Base-by-base conservation (phyloP, 1,140 invertebrate species). In the Drosophila hydei region DNA sequence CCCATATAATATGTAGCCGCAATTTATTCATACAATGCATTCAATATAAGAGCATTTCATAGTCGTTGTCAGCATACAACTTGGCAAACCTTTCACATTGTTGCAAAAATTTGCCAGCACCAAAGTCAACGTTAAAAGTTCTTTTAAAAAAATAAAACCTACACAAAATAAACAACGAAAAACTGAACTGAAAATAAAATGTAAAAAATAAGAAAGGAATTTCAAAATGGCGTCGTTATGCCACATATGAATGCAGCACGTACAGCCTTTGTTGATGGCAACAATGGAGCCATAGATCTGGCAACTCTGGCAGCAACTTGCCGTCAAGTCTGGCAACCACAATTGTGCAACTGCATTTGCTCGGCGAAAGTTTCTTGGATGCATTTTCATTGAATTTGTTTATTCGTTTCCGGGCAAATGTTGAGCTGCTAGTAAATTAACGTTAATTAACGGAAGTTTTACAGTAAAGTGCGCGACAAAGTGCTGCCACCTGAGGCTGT, bases 371-470 rank as follows among this genome's bases (percentile, higher is more conserved):
- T 42, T 36, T 67, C 30, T 59, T 6, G 21, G 27, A 48, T 43
- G 16, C 43, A 25, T 23, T 38, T 51, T 60, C 56, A 30, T 61
- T 55, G 27, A 40, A 63, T 63, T 70, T 63, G 11, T 11, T 23
- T 27, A 8, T 16, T 30, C 40, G 27, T 38, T 42, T 42, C 38
- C 38, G 38, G 38, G 38, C 84, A 78, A 83, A 88, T 65, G 83
- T 72, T 68, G 74, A 87, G 78, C 76, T 87, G 79, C 83, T 79
- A 88, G 78, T 88, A 88, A 88, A 89, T 88, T 88, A 88, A 88
- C 83, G 83, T 88, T 88, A 88, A 88, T 88, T 88, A 88, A 88
- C 83, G 83, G 83, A 88, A 88, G 78, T 83, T 87, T 72, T 79
- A 69, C 69, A 55, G 63, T 54, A 72, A 72, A 68, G 62, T 72